Evolutionary conservation across 2,888 invertebrate species (phyloP), one percentile per base, ranked within the genome.

Genomic region (Yponomeuta evonymella): DNA sequence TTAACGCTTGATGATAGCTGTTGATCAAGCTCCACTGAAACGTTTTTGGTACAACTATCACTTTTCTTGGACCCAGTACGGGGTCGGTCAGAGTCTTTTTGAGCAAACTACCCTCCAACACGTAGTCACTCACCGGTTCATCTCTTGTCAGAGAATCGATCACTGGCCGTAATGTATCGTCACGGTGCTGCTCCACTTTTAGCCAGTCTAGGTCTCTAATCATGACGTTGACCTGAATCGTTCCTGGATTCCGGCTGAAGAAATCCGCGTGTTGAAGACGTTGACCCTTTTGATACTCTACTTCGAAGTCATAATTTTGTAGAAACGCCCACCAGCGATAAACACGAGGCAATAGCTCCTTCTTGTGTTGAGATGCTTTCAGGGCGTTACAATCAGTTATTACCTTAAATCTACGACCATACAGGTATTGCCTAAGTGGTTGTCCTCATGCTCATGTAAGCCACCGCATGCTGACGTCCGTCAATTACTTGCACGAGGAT

Each of bases 181-280:
- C 75, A 1, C 73, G 72, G 0, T 72, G 70, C 48, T 78, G 77
- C 68, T 78, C 78, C 1, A 78, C 65, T 0, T 77, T 72, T 0
- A 77, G 1, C 78, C 79, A 79, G 0, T 79, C 75, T 1, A 72
- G 3, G 30, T 77, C 69, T 6, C 29, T 74, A 0, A 74, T 74
- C 69, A 75, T 71, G 0, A 76, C 6, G 23, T 77, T 77, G 10
- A 78, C 74, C 9, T 67, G 36, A 1, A 72, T 2, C 0, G 29
- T 11, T 2, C 3, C 48, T 0, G 75, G 76, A 48, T 79, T 78
- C 65, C 79, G 69, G 9, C 78, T 79, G 1, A 79, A 70, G 15
- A 70, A 78, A 30, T 79, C 79, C 0, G 75, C 79, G 36, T 79
- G 78, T 12, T 75, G 75, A 75, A 79, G 75, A 0, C 58, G 1